phyloP scores from a whole-genome alignment of 2,113 vertebrate species.

The Bubo blakistoni region DNA sequence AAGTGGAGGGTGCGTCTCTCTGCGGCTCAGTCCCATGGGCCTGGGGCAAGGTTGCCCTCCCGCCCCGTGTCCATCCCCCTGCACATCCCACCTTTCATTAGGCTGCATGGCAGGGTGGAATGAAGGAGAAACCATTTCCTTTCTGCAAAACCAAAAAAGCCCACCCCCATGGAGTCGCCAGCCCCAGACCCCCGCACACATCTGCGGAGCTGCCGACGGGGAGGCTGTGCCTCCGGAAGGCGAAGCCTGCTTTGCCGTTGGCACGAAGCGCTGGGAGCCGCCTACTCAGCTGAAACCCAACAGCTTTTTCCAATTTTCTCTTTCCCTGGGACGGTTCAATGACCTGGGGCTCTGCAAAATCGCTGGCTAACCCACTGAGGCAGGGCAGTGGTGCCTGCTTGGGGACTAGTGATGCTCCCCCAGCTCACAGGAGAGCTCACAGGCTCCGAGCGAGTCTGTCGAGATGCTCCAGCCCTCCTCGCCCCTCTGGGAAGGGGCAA shows the following conservation, averaged over 20 bases:
- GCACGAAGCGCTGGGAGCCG: constrained; percentile 30
- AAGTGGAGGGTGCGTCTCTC: background rate
- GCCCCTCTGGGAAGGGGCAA: background rate
- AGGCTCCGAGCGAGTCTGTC: fast-evolving
- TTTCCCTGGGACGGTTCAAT: constrained; percentile 10
- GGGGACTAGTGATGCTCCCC: background rate
- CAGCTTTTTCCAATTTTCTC: constrained; percentile 64
- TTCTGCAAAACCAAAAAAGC: background rate
- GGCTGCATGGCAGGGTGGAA: background rate
- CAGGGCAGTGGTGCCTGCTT: background rate
- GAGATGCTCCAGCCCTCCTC: background rate
- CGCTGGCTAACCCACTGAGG: background rate
- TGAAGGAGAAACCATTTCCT: constrained; percentile 5
- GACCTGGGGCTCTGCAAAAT: constrained; percentile 31
- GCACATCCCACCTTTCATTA: background rate
- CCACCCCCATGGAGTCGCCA: background rate
- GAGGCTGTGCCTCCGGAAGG: constrained; percentile 57
- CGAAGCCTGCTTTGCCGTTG: constrained; percentile 28
- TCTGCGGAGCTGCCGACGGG: constrained; percentile 1
- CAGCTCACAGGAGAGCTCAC: background rate
- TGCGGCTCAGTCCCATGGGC: fast-evolving
- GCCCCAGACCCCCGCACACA: constrained; percentile 7
- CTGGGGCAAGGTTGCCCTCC: background rate
- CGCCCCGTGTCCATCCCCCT: background rate
- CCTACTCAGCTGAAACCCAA: constrained; percentile 57